These are phyloP conservation scores for Acleris sparsana DNA, from an alignment of 2,888 invertebrate species.

Conservation along the genomic window DNA sequence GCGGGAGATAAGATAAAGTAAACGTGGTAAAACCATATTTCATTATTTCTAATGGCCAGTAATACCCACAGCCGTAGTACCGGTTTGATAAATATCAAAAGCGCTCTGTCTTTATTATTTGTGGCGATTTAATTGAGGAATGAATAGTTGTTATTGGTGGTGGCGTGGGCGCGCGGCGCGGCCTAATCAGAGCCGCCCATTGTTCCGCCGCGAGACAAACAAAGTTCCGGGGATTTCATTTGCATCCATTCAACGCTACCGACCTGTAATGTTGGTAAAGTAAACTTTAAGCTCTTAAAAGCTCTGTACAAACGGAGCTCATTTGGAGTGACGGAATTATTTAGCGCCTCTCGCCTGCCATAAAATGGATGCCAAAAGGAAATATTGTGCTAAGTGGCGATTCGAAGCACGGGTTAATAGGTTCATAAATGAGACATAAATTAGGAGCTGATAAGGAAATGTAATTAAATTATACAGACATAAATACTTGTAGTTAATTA, in stretches of 20 bases:
- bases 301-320: constrained; percentile 41
- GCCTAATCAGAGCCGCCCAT: constrained; percentile 60
- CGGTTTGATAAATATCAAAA: constrained; percentile 34
- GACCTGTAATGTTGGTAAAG: constrained; percentile 46
- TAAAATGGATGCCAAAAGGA: constrained; percentile 23
- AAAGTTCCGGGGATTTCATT: constrained; percentile 61
- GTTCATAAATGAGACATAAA: constrained; percentile 51
- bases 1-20: constrained; percentile 23
- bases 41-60: constrained; percentile 35
- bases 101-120: constrained; percentile 44
- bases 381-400: constrained; percentile 31
- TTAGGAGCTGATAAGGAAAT: constrained; percentile 45
- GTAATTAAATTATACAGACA: constrained; percentile 39
- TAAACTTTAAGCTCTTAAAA: constrained; percentile 48
- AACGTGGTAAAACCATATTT: constrained; percentile 28
- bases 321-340: constrained; percentile 43
- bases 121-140: constrained; percentile 44
- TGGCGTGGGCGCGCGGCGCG: constrained; percentile 44
- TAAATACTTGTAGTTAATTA: constrained; percentile 52
- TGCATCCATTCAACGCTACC: constrained; percentile 55
- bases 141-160: constrained; percentile 49
- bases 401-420: constrained; percentile 43
- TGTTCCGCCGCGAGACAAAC: constrained; percentile 61
- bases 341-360: constrained; percentile 40
- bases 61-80: constrained; percentile 30